phyloP scores from a whole-genome alignment of 2,113 vertebrate species.

The Otolemur garnettii region DNA sequence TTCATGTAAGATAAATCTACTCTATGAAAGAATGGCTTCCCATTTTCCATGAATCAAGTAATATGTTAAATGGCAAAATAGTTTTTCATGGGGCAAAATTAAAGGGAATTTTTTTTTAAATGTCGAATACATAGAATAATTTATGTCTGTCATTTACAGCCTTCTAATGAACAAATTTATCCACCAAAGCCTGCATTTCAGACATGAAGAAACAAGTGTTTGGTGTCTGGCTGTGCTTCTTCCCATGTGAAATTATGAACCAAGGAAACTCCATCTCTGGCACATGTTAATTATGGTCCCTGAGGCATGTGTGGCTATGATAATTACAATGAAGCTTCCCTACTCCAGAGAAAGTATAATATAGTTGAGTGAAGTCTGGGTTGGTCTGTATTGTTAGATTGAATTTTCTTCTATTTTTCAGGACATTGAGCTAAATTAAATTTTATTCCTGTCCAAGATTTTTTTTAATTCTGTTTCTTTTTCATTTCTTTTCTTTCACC shows the following conservation, averaged over 20 bases:
- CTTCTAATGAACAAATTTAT: slow-evolving; percentile 33
- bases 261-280: background rate
- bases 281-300: background rate
- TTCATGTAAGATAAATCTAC: background rate
- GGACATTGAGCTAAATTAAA: slow-evolving; percentile 44
- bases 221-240: background rate
- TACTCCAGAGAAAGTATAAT: background rate
- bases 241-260: background rate
- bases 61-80: background rate
- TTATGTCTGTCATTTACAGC: background rate
- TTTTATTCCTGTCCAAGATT: slow-evolving; percentile 25
- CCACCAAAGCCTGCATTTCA: background rate
- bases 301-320: background rate
- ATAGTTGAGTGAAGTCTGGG: background rate
- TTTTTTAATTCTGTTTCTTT: slow-evolving; percentile 30
- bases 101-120: background rate
- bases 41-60: background rate
- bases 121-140: background rate
- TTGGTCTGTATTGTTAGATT: background rate
- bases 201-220: background rate
- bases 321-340: background rate
- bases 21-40: background rate
- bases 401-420: slow-evolving; percentile 58
- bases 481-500: background rate
- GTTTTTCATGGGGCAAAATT: slow-evolving; percentile 19